Evolutionary conservation across 2,113 vertebrate species (phyloP), one percentile per base, ranked within the genome.

Genomic region (Grallaria varia): DNA sequence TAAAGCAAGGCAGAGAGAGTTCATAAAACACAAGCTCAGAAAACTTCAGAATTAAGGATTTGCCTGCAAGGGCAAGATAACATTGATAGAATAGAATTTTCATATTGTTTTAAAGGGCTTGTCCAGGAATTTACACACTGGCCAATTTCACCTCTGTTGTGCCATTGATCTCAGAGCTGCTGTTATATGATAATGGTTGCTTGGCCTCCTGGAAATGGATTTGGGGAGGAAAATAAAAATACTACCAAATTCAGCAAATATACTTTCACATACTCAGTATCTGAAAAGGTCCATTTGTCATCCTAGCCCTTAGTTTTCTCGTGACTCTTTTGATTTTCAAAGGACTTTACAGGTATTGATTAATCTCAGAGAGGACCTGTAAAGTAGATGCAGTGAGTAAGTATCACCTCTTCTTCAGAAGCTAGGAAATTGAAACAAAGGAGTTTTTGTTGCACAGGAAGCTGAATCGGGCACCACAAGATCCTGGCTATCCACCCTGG

Each of bases 401-500:
- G 49, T 37, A 50, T 44, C 30, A 59, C 7, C 18, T 71, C 27
- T 63, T 21, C 42, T 81, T 45, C 47, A 84, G 42, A 84, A 30
- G 20, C 11, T 77, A 30, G 3, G 28, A 80, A 93, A 73, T 39
- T 39, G 89, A 86, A 93, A 74, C 31, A 71, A 68, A 50, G 35
- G 20, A 27, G 6, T 80, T 87, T 73, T 2, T 8, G 22, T 30
- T 5, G 1, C 37, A 24, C 5, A n/a, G 55, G 42, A 59, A 52
- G 4, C 18, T 77, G 63, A 67, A 39, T 1, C 67, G n/a, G 33
- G 17, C 27, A 37, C 14, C 0, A 0, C 50, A n/a, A 68, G 17
- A 75, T 12, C 21, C n/a, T 89, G 35, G 30, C 8, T 79, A 11
- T 50, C 8, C 7, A 66, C 22, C 6, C 22, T 69, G 49, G 14